Percentiles rank a stretch among this genome's conserved stretches.
Conservation (phyloP, 1,140 invertebrate species). For the Drosophila pseudoobscura region DNA sequence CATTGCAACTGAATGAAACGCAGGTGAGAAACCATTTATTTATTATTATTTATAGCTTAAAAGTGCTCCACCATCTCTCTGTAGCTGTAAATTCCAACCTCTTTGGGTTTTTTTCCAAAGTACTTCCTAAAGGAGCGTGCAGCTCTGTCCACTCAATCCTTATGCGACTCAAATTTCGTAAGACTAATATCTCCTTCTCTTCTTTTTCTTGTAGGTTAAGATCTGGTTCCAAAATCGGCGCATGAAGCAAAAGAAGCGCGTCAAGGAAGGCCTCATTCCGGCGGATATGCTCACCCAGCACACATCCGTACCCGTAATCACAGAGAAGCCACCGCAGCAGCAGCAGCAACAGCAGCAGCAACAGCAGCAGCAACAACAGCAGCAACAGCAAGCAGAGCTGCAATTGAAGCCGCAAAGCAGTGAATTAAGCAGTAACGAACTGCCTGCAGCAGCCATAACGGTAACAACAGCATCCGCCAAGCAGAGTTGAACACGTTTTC, state of each 20-base stretch:
- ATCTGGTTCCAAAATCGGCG: constrained; percentile 97
- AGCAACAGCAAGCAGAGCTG: constrained; percentile 36
- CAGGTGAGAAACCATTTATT: constrained; percentile 85
- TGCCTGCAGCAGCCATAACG: constrained; percentile 3
- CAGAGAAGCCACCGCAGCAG: constrained; percentile 54
- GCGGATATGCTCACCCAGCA: constrained; percentile 84
- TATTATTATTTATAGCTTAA: neutral
- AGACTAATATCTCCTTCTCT: too few species aligned
- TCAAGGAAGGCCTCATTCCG: constrained; percentile 94
- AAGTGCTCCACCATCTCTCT: neutral
- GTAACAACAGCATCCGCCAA: constrained; percentile 46
- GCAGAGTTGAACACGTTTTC: constrained; percentile 61
- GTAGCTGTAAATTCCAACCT: too few species aligned
- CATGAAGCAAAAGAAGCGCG: constrained; percentile 97
- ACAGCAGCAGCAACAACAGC: constrained; percentile 7
- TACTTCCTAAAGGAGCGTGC: too few species aligned
- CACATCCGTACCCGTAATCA: constrained; percentile 40
- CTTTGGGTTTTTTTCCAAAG: too few species aligned
- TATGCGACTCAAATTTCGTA: too few species aligned
- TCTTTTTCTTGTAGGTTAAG: constrained; percentile 87
- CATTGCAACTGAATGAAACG: constrained; percentile 98
- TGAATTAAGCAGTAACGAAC: constrained; percentile 55
- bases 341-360: constrained; percentile 59
- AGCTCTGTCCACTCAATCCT: too few species aligned
- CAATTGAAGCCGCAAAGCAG: constrained; percentile 47